Evolutionary conservation across 2,113 vertebrate genomes (phyloP), one percentile per base, ranked within the genome.

Genomic region (Lycaon pictus): DNA sequence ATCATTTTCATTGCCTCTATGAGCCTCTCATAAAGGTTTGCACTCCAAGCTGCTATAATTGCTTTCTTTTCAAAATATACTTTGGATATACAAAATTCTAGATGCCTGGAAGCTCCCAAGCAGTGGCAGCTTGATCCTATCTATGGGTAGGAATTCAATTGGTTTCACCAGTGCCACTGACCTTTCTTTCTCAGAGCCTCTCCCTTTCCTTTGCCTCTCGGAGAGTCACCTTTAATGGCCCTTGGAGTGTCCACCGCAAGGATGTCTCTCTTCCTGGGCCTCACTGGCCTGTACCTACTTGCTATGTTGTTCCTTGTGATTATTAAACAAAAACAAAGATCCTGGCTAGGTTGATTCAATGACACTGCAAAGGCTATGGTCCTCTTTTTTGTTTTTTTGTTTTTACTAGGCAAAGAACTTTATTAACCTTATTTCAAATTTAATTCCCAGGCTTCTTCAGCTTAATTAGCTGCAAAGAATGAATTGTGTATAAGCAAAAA

Each of bases 11-110:
- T 27, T 55, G 23, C 43, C 13, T 55, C 80, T 58, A 2, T 23
- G 58, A 35, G 17, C 29, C 43, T 72, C 22, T 48, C 16, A 15
- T 53, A 32, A 51, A 84, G 27, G 20, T 32, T 29, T 62, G 29
- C 7, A 56, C 15, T 63, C 43, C 43, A 76, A 27, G 2, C 6
- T 56, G 8, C 19, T 63, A 3, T 20, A 53, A 19, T 6, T 53
- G 32, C 55, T 43, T 92, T 86, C 32, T 86, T 86, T 43, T 87
- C 63, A 86, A 95, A 93, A 77, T n/a, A 17, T 23, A n/a, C 12
- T 20, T 7, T 37, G 23, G 51, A 35, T 35, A 37, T 12, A 32
- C 65, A 58, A 17, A 10, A 9, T 63, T 74, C 29, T 77, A 27
- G 58, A 35, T 53, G 58, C 51, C 72, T 62, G 53, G 29, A 60